Conservation (phyloP, 2,888 invertebrate species). For the Drosophila mimica region DNA sequence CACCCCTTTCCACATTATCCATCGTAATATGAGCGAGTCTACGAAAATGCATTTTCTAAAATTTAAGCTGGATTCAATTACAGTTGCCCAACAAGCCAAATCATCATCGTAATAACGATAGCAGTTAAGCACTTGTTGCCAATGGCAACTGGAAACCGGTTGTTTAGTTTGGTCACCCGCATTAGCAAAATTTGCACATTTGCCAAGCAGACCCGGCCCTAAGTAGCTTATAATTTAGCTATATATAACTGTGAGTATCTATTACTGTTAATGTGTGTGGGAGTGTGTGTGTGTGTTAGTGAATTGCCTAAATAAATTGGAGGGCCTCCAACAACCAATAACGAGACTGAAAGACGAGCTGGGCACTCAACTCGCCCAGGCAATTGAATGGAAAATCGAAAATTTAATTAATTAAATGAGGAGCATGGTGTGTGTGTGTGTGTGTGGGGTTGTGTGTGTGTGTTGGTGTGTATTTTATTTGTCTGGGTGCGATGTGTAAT, state of each 20-base stretch:
- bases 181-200: constrained; percentile 17
- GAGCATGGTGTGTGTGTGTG: neutral
- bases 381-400: constrained; percentile 49
- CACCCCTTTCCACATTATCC: neutral
- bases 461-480: neutral
- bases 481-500: constrained; percentile 1
- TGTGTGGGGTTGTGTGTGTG: constrained; percentile 2
- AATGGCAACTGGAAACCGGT: constrained; percentile 34
- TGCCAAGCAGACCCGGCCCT: constrained; percentile 2
- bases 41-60: constrained; percentile 16
- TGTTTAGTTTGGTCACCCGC: constrained; percentile 8
- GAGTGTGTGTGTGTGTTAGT: constrained; percentile 1
- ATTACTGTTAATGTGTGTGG: neutral
- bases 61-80: constrained; percentile 41
- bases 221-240: constrained; percentile 39
- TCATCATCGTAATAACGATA: constrained; percentile 9
- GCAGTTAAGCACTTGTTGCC: constrained; percentile 13
- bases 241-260: neutral
- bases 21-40: constrained; percentile 21
- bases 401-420: constrained; percentile 47
- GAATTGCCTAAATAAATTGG: constrained; percentile 26
- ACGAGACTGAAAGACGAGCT: constrained; percentile 31
- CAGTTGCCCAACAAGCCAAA: constrained; percentile 30
- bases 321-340: neutral
- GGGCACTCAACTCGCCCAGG: constrained; percentile 2